A percentile compares a stretch with the other conserved stretches of the same genome.
Evolutionary conservation across 2,113 vertebrate genomes (phyloP).

Genomic region (Neolamprologus sp.): DNA sequence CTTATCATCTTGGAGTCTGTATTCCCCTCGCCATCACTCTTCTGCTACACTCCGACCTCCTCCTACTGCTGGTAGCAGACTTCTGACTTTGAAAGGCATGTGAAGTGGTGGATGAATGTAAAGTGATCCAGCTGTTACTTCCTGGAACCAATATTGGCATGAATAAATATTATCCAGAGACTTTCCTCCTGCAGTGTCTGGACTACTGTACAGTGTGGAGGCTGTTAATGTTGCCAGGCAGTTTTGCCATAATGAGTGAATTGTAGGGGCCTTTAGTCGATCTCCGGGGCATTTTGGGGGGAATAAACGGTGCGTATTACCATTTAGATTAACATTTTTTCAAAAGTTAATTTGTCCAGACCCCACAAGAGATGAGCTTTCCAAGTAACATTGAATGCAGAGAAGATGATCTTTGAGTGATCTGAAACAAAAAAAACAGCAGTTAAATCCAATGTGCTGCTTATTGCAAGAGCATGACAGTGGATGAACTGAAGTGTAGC

Average conservation of each 20-base stretch:
- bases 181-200: background rate
- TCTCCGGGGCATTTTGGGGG: background rate
- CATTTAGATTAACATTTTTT: background rate
- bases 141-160: background rate
- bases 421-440: background rate
- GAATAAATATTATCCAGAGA: constrained; percentile 5
- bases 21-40: background rate
- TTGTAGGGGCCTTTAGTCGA: background rate
- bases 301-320: background rate
- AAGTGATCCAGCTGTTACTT: constrained; percentile 12
- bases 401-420: background rate
- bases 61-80: background rate
- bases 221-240: background rate
- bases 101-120: background rate
- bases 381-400: background rate
- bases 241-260: background rate
- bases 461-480: background rate
- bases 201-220: background rate
- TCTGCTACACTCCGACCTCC: constrained; percentile 7
- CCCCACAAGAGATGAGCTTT: background rate
- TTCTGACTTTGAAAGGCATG: background rate
- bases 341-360: background rate
- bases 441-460: background rate
- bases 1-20: constrained; percentile 3
- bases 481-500: background rate